Percentiles rank a stretch among this genome's conserved stretches.
These are phyloP conservation scores for Pelosia muscerda DNA, from an alignment of 2,888 invertebrate genomes.

Conservation along the genomic window DNA sequence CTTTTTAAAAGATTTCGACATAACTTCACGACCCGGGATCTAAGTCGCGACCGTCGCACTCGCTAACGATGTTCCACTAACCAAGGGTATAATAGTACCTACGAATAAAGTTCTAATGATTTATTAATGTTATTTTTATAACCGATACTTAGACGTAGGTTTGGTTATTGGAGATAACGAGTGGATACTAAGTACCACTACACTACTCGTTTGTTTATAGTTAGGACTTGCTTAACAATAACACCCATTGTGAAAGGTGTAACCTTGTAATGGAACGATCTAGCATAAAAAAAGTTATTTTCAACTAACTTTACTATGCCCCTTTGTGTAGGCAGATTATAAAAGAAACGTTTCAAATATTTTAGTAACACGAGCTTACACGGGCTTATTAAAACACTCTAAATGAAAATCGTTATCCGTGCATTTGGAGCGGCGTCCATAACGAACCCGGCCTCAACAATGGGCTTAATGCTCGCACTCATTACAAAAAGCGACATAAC, in stretches of 20 bases:
- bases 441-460: constrained; percentile 85
- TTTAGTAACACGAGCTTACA: constrained; percentile 79
- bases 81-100: no score
- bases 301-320: constrained; percentile 31
- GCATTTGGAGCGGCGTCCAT: constrained; percentile 84
- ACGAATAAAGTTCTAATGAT: background rate
- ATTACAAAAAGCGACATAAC: constrained; percentile 87
- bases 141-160: no score
- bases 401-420: constrained; percentile 85
- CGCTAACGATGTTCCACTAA: background rate
- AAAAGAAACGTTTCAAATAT: constrained; percentile 61
- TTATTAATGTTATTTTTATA: background rate
- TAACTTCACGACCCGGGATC: background rate
- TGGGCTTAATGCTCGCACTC: constrained; percentile 86
- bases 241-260: background rate
- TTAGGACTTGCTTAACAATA: background rate
- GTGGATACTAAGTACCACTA: background rate
- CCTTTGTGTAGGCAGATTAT: constrained; percentile 31
- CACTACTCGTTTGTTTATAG: background rate
- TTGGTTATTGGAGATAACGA: background rate
- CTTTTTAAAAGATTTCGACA: background rate
- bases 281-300: constrained; percentile 7
- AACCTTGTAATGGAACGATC: background rate
- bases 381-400: constrained; percentile 85
- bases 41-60: background rate